Evolutionary conservation across 1,140 invertebrate genomes (phyloP).

Genomic region (Steinernema feltiae): DNA sequence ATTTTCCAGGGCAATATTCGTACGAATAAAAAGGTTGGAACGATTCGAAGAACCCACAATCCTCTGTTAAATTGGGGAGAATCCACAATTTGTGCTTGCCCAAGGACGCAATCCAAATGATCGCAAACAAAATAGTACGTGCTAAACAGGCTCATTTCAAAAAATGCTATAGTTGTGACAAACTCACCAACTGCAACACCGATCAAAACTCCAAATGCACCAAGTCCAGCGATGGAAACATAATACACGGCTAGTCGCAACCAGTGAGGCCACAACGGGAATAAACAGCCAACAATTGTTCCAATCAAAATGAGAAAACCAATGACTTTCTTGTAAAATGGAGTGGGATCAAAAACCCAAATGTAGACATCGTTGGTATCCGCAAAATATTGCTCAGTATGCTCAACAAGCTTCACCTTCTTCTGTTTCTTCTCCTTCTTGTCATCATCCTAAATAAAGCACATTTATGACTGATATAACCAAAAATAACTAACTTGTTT

Average conservation of each 20-base stretch:
- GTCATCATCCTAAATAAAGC: conserved; percentile 39
- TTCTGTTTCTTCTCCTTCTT: conserved; percentile 56
- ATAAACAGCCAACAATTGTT: conserved; percentile 89
- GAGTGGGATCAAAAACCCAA: conserved; percentile 97
- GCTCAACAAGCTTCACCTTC: conserved; percentile 50
- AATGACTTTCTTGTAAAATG: conserved; percentile 89
- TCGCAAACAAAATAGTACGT: conserved; percentile 80
- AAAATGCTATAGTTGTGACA: conserved; percentile 9
- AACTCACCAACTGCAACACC: conserved; percentile 70
- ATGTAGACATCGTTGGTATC: conserved; percentile 73
- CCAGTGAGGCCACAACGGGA: conserved; percentile 89
- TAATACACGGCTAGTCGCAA: conserved; percentile 94
- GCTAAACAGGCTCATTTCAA: conserved; percentile 65
- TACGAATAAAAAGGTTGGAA: conserved; percentile 88
- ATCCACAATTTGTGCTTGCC: conserved; percentile 92
- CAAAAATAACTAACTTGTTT: conserved; percentile 52
- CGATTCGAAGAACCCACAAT: conserved; percentile 95
- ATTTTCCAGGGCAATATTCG: conserved; percentile 57
- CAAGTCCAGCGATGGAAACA: conserved; percentile 83
- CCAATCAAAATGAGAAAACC: conserved; percentile 82
- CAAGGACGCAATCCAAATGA: conserved; percentile 79
- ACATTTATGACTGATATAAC: too few relatives aligned
- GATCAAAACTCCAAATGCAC: conserved; percentile 86
- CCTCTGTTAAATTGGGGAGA: conserved; percentile 92
- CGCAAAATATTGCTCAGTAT: conserved; percentile 45